Evolutionary conservation across 2,888 invertebrate genomes (phyloP), one percentile per base, ranked within the genome.

Genomic region (Dynastes tityus): DNA sequence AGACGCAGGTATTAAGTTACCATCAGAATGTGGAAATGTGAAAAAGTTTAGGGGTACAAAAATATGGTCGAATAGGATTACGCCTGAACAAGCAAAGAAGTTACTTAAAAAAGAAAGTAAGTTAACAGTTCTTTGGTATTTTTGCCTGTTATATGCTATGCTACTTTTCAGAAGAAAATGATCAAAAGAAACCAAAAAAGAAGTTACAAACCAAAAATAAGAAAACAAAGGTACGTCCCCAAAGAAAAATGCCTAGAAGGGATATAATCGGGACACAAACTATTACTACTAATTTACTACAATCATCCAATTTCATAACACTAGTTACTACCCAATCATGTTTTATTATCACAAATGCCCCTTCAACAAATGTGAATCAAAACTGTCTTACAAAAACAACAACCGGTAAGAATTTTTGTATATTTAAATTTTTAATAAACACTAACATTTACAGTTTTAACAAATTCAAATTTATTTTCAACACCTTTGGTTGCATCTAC

Each of bases 1-100:
- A 80, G 87, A 88, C 83, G 89, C 89, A 11, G 88, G 88, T 29
- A 88, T 89, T 80, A 84, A 85, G 78, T 83, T 89, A 68, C 89
- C 89, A 22, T 82, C 84, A 71, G 86, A 84, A 70, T 86, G 84
- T 84, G 87, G 85, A 13, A 79, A 79, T 68, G 81, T 85, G 81
- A 87, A 85, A 70, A 84, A 84, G 61, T 84, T 86, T 78, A 85
- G 82, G 70, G 80, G 82, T 49, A 80, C 81, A 3, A 81, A 82
- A 32, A 84, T 82, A 77, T 87, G 87, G 87, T 84, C 86, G 9
- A 85, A 86, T 61, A 87, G 83, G 81, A 85, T 88, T 77, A 82
- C 85, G 45, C 81, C 84, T 27, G 86, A 88, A 80, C 84, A 87
- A 80, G 85, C 86, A 22, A 85, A 84, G 78, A 76, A 83, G 64